Percentiles rank a stretch among this genome's conserved stretches.
Evolutionary conservation across 2,888 invertebrate species (phyloP).

Genomic region (Drosophila setosimentum): DNA sequence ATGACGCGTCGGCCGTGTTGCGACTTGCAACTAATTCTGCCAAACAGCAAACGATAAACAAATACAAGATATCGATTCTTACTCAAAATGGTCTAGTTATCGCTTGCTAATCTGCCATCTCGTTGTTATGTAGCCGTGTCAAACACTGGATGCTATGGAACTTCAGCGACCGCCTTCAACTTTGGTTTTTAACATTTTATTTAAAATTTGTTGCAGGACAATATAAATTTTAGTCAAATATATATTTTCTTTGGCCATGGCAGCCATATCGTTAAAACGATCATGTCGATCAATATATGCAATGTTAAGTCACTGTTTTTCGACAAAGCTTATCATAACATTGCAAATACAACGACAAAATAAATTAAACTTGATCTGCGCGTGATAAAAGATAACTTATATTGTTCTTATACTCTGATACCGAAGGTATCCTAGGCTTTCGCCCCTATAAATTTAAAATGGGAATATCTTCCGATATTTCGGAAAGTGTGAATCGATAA

Average conservation of each 20-base stretch:
- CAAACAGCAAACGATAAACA: constrained; percentile 13
- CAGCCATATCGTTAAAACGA: neutral
- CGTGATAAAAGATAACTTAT: no score
- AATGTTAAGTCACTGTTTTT: neutral
- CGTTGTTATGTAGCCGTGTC: neutral
- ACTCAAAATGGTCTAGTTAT: constrained; percentile 36
- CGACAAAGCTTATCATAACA: neutral
- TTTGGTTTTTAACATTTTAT: neutral
- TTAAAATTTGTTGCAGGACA: neutral
- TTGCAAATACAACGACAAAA: neutral
- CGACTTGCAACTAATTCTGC: constrained; percentile 26
- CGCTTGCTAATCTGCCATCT: neutral
- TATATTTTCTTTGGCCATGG: neutral
- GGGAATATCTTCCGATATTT: neutral
- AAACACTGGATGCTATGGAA: neutral
- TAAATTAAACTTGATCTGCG: neutral
- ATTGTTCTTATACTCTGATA: neutral
- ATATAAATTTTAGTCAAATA: neutral
- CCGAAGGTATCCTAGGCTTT: neutral
- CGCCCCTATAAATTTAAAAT: no score
- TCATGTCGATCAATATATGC: neutral
- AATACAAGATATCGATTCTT: constrained; percentile 15
- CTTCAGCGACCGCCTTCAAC: neutral
- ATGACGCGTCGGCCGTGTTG: constrained; percentile 18
- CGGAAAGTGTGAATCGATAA: neutral